A percentile compares a stretch with the other conserved stretches of the same genome.
Evolutionary conservation across 2,113 vertebrate genomes (phyloP).

Genomic region (Cyprinodon brontotheroides): DNA sequence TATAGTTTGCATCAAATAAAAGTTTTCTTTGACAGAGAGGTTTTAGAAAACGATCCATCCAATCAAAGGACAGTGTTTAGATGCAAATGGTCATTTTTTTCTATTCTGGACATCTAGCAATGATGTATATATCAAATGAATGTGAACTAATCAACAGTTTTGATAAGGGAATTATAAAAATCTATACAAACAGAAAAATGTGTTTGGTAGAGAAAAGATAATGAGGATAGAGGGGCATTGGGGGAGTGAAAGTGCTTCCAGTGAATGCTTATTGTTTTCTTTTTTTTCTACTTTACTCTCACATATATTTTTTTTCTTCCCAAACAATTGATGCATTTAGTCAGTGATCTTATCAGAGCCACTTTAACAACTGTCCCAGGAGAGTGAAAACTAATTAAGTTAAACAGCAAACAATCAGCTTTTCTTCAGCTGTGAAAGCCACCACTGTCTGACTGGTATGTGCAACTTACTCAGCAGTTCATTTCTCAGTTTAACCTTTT

Average conservation of each 20-base stretch:
- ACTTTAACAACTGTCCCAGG: background rate
- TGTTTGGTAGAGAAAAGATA: background rate
- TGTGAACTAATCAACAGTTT: background rate
- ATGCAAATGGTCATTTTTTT: too few species aligned
- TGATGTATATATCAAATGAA: background rate
- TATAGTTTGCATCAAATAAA: too few species aligned
- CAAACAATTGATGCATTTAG: slow-evolving; percentile 10
- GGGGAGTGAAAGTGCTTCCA: background rate
- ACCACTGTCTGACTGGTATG: slow-evolving; percentile 8
- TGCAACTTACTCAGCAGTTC: background rate
- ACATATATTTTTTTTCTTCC: background rate
- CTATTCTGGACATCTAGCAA: too few species aligned
- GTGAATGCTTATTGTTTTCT: background rate
- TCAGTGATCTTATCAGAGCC: slow-evolving; percentile 13
- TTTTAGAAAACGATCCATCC: too few species aligned
- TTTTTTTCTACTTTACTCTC: background rate
- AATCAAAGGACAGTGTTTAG: too few species aligned
- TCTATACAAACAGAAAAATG: background rate
- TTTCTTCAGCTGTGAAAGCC: slow-evolving; percentile 32
- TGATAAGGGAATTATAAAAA: background rate
- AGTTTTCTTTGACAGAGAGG: too few species aligned
- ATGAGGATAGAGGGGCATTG: background rate
- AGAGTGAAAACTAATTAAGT: slow-evolving; percentile 17
- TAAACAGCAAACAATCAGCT: slow-evolving; percentile 28
- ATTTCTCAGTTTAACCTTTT: background rate